Evolutionary conservation across 2,113 vertebrate species (phyloP).

Genomic region (Chroicocephalus ridibundus): DNA sequence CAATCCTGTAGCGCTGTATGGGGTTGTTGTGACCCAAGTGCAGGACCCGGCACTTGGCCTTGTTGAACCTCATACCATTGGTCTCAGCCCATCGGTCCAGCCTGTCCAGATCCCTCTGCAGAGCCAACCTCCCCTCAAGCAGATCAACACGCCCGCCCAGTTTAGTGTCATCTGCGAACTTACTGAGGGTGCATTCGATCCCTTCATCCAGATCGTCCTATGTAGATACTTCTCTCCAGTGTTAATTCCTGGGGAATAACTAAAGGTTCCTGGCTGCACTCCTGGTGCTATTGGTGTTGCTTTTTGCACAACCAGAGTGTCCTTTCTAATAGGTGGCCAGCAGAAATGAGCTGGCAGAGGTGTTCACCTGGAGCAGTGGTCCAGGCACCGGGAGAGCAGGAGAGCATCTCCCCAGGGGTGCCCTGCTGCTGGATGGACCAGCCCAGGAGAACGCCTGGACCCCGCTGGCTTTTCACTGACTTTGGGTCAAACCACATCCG

Average conservation of each 20-base stretch:
- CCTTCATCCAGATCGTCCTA: background rate
- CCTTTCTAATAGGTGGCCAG: background rate
- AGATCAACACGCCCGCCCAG: no score
- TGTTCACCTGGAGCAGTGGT: background rate
- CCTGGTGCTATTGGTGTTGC: background rate
- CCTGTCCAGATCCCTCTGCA: no score
- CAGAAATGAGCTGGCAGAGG: background rate
- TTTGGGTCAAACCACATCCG: background rate
- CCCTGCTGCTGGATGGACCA: background rate
- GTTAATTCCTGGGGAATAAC: background rate
- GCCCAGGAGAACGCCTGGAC: background rate
- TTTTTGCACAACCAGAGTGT: background rate
- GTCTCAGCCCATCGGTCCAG: no score
- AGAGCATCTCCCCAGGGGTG: background rate
- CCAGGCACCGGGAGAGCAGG: background rate
- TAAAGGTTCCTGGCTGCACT: background rate
- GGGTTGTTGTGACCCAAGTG: no score
- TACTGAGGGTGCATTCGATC: no score
- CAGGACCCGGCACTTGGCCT: no score
- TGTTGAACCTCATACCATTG: no score
- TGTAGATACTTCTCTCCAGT: background rate
- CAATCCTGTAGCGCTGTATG: no score
- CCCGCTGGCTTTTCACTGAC: conserved; percentile 29
- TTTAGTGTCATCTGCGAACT: no score
- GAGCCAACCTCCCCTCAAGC: no score